Evolutionary conservation across 2,888 invertebrate species (phyloP).

Genomic region (Schizotus pectinicornis): DNA sequence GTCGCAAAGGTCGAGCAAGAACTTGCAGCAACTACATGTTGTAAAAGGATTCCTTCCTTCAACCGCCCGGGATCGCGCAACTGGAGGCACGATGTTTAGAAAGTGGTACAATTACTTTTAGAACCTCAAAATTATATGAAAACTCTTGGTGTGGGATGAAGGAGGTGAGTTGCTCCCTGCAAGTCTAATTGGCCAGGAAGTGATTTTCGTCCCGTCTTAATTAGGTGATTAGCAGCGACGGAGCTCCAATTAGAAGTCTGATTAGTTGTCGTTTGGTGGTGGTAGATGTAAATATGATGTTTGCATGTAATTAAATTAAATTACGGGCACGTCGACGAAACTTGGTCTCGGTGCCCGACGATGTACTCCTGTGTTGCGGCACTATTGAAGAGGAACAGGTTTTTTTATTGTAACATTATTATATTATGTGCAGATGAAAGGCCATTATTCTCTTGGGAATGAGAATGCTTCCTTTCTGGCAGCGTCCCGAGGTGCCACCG

Average conservation of each 20-base stretch:
- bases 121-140: too few species aligned
- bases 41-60: too few species aligned
- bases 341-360: slow-evolving; percentile 13
- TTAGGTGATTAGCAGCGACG: background rate
- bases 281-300: too few species aligned
- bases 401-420: slow-evolving; percentile 42
- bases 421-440: slow-evolving; percentile 43
- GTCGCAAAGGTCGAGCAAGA: slow-evolving; percentile 1
- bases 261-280: too few species aligned
- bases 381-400: slow-evolving; percentile 34
- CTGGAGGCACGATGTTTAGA: too few species aligned
- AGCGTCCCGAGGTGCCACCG: slow-evolving; percentile 12
- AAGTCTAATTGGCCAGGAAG: background rate
- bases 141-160: too few species aligned
- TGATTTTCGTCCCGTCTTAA: slow-evolving; percentile 2
- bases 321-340: slow-evolving; percentile 15
- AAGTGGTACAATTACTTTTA: too few species aligned
- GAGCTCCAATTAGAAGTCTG: slow-evolving; percentile 5
- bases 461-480: slow-evolving; percentile 37
- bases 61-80: too few species aligned
- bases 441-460: slow-evolving; percentile 44
- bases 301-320: slow-evolving; percentile 19
- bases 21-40: too few species aligned
- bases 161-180: too few species aligned
- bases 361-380: slow-evolving; percentile 11